Evolutionary conservation across 2,797 vertebrate species (phyloP).

Genomic region (Melanogrammus aeglefinus): DNA sequence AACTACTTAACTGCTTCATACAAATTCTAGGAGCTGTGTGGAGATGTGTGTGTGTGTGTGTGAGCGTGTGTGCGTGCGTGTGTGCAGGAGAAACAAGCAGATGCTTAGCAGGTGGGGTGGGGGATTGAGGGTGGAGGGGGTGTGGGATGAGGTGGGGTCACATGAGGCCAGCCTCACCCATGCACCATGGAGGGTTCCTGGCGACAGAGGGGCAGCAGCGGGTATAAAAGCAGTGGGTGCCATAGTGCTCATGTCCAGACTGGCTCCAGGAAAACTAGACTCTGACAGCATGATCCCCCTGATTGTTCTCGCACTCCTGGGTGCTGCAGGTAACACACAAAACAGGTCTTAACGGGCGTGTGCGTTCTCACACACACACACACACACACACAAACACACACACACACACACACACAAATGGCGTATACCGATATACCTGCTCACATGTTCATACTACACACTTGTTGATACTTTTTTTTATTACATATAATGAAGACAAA

Average conservation of each 20-base stretch:
- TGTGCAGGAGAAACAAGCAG: background rate
- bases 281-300: constrained; percentile 62
- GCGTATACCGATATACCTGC: constrained; percentile 4
- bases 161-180: background rate
- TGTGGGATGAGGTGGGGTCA: constrained; percentile 5
- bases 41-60: background rate
- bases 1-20: background rate
- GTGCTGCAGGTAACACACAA: constrained; percentile 64
- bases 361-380: background rate
- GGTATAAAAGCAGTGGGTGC: constrained; percentile 59
- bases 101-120: background rate
- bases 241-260: constrained; percentile 35
- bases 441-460: background rate
- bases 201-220: background rate
- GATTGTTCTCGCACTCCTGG: constrained; percentile 59
- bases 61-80: background rate
- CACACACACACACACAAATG: constrained; percentile 4
- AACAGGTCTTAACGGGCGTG: background rate
- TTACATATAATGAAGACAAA: background rate
- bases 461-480: background rate
- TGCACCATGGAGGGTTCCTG: constrained; percentile 4
- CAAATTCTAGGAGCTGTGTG: background rate
- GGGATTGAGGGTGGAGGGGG: background rate
- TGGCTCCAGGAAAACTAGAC: constrained; percentile 43
- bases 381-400: constrained; percentile 8